Conservation (phyloP, 2,888 invertebrate genomes). For the Eudasyphora cyanicolor region DNA sequence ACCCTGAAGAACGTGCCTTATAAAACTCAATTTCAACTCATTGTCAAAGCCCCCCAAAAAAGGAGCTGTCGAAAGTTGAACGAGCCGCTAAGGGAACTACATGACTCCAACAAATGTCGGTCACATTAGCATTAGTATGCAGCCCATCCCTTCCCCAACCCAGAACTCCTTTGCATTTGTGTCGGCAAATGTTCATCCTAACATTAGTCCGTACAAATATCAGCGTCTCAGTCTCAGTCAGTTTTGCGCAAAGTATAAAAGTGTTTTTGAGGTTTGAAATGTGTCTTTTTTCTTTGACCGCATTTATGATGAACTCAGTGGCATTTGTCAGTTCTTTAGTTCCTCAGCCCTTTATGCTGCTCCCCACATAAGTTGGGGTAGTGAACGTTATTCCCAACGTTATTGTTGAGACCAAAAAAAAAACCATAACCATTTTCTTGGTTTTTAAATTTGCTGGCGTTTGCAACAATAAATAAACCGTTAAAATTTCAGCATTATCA, state of each 20-base stretch:
- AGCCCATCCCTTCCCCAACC: neutral
- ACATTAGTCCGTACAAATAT: neutral
- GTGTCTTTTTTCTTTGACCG: neutral
- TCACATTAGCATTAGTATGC: neutral
- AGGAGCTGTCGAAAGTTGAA: neutral
- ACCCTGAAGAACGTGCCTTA: conserved; percentile 59
- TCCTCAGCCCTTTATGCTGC: neutral
- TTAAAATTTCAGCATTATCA: conserved; percentile 2
- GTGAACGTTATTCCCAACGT: no score
- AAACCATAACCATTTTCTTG: neutral
- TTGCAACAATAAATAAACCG: conserved; percentile 11
- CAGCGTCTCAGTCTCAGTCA: neutral
- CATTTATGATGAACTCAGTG: neutral
- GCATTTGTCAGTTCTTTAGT: neutral
- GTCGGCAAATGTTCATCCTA: neutral
- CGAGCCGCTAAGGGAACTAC: neutral
- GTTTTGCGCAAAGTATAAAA: neutral
- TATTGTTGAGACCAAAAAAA: no score
- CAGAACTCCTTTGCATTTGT: neutral
- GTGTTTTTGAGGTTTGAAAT: neutral
- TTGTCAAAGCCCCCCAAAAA: neutral
- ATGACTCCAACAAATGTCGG: neutral
- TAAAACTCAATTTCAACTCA: neutral
- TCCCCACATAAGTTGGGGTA: no score
- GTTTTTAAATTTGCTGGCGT: neutral